A percentile compares a stretch with the other conserved stretches of the same genome.
Evolutionary conservation across 1,140 invertebrate genomes (phyloP).

Genomic region (Cydia strobilella): DNA sequence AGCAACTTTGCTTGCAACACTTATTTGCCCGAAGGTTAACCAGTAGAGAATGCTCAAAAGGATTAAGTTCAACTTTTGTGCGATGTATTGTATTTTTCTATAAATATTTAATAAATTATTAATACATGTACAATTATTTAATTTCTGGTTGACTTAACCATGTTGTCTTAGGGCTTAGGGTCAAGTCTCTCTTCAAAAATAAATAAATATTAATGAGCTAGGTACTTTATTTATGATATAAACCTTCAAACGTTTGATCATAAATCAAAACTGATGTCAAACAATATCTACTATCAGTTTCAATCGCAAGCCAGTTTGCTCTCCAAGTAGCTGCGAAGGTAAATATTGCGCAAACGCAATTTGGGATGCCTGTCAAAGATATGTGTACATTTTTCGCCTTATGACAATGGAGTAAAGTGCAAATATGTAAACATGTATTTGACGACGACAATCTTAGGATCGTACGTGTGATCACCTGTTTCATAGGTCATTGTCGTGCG

Average conservation of each 20-base stretch:
- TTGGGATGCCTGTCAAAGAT: neutral
- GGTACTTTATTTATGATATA: neutral
- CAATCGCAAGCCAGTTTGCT: slow-evolving; percentile 2
- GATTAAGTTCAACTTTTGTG: too few relatives aligned
- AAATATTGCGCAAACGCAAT: slow-evolving; percentile 28
- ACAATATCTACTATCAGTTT: slow-evolving; percentile 10
- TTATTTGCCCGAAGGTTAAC: too few relatives aligned
- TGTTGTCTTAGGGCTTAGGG: neutral
- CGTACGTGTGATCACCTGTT: slow-evolving; percentile 27
- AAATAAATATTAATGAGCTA: neutral
- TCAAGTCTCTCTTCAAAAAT: slow-evolving; percentile 4
- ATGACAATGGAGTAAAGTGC: neutral
- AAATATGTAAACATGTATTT: neutral
- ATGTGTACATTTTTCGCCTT: neutral
- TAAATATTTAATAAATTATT: too few relatives aligned
- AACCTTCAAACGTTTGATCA: slow-evolving; percentile 6
- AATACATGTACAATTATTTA: too few relatives aligned
- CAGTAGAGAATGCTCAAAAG: too few relatives aligned
- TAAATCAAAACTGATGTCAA: slow-evolving; percentile 24
- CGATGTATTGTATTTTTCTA: too few relatives aligned
- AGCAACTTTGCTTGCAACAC: too few relatives aligned
- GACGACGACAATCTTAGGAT: neutral
- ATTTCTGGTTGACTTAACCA: neutral
- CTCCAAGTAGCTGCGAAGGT: slow-evolving; percentile 25
- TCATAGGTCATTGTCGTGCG: slow-evolving; percentile 30